A percentile compares a stretch with the other conserved stretches of the same genome.
phyloP scores from a whole-genome alignment of 2,113 vertebrate species.

The Perca flavescens region DNA sequence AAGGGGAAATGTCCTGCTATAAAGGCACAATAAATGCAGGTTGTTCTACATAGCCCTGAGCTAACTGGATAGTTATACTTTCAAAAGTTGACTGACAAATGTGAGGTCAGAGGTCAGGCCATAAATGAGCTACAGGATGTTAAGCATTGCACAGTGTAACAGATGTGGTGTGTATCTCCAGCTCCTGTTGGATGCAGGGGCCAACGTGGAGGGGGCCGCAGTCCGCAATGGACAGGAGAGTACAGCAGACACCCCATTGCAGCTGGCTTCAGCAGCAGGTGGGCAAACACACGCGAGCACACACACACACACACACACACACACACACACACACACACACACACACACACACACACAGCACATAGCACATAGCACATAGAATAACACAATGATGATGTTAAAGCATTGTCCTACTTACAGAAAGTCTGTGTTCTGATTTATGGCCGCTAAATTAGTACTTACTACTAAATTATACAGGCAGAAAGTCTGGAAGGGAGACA shows the following conservation, averaged over 20 bases:
- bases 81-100: constrained; percentile 49
- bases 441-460: constrained; percentile 21
- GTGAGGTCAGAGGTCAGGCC: constrained; percentile 37
- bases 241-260: constrained; percentile 92
- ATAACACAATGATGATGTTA: constrained; percentile 1
- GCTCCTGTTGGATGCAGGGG: constrained; percentile 96
- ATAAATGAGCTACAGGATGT: constrained; percentile 43
- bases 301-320: neutral
- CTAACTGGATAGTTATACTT: neutral
- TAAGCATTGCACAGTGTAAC: constrained; percentile 42
- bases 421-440: constrained; percentile 22
- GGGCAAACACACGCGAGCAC: constrained; percentile 51
- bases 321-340: constrained; percentile 2
- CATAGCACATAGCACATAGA: constrained; percentile 15
- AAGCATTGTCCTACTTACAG: neutral
- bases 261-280: constrained; percentile 98
- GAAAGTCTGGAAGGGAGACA: neutral
- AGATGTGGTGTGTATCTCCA: constrained; percentile 72
- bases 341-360: constrained; percentile 2
- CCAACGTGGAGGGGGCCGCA: constrained; percentile 93
- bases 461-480: constrained; percentile 9
- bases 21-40: neutral
- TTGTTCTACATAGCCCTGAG: neutral
- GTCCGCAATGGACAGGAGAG: constrained; percentile 92
- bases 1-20: neutral